Base-by-base conservation (phyloP, 2,113 vertebrate genomes). In the Istiophorus platypterus region DNA sequence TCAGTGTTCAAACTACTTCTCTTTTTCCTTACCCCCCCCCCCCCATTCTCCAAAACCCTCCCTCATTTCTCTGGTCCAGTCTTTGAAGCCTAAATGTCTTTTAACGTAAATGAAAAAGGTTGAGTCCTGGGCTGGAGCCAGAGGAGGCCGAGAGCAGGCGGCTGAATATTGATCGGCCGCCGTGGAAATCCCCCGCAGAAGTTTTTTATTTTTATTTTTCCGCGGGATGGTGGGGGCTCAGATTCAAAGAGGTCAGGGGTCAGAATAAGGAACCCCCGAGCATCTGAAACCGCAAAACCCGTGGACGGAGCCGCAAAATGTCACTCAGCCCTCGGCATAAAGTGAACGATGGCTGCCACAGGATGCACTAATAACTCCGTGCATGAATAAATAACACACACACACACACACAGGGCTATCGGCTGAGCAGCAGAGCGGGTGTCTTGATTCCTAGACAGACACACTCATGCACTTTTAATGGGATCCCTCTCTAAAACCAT, bases 381-480 rank as follows among this genome's bases (percentile, higher is more conserved):
- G 72, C 63, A 91, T 92, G 63, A 92, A 92, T 92, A 89, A 92
- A 87, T 91, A 86, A 92, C 73, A 85, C 82, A 80, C 83, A 84
- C 80, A 82, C 71, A 81, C 70, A 77, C 62, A 69, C 78, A 76
- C 64, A 76, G 18, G 82, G 77, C 80, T 79, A 80, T 90, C 85
- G n/a, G 74, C 81, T 37, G 73, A 79, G 84, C 65, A 47, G 64
- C 58, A 78, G 82, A 81, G 64, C 65, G 42, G 58, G 78, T 91
- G 77, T 89, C 84, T 89, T 89, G 88, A 92, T 93, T 95, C 91
- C 84, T 92, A 91, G 90, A 95, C 93, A 91, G 92, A 89, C 82
- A 92, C 83, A 88, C 93, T 95, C 93, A 95, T 95, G 84, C 93
- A 94, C 90, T 91, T 93, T 95, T 94, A 91, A 94, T 94, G 82